A percentile compares a stretch with the other conserved stretches of the same genome.
Conservation (phyloP, 2,113 vertebrate species). For the Sphaerodactylus townsendi region DNA sequence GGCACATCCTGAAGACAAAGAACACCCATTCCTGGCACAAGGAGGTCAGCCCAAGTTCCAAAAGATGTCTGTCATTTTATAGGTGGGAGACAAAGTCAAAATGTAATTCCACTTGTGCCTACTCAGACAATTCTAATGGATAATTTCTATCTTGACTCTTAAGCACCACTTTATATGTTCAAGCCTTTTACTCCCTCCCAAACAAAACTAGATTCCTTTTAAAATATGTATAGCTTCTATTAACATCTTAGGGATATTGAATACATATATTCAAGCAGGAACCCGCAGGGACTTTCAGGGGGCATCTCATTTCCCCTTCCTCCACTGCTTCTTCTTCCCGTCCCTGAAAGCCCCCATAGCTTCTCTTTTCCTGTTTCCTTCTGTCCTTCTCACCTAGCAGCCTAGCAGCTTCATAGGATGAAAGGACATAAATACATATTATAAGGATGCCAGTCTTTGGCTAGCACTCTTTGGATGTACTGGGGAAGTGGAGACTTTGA, state of each 20-base stretch:
- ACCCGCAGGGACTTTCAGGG: too few species aligned
- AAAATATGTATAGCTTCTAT: not conserved
- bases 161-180: not conserved
- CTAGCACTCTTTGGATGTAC: too few species aligned
- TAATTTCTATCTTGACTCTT: conserved; percentile 15
- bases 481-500: too few species aligned
- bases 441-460: too few species aligned
- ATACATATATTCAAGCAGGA: too few species aligned
- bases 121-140: conserved; percentile 4
- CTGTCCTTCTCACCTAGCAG: too few species aligned
- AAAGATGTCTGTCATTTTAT: not conserved
- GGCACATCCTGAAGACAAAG: conserved; percentile 26
- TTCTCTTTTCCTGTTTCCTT: too few species aligned
- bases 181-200: conserved; percentile 2
- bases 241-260: not conserved
- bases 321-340: too few species aligned
- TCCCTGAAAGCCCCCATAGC: too few species aligned
- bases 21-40: conserved; percentile 32
- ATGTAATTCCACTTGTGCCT: conserved; percentile 4
- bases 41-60: conserved; percentile 34
- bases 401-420: too few species aligned
- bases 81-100: conserved; percentile 18
- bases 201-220: not conserved
- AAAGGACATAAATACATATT: too few species aligned
- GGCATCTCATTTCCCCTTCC: too few species aligned